Base-by-base conservation (phyloP, 2,888 invertebrate species). In the Abrostola triplasia region DNA sequence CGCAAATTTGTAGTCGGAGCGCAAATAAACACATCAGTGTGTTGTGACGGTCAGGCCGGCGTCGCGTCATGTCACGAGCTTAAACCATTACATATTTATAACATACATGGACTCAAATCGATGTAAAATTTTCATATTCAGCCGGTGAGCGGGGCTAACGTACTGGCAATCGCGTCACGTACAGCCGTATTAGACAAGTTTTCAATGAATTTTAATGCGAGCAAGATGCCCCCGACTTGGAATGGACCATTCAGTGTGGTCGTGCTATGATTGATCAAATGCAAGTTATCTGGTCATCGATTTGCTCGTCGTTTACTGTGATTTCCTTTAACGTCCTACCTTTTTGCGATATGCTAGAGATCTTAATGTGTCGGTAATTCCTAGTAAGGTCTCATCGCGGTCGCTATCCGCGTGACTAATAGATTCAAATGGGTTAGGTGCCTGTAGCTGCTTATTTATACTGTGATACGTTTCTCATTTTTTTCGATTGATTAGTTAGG, bases 151-250 rank as follows among this genome's bases (percentile, higher is more conserved):
- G 71, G 68, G 71, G 56, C 70, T 79, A 75, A 74, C 67, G 74
- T 70, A 76, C 76, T 75, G 71, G 77, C 81, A 84, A 84, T 81
- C 83, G 70, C 76, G 78, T 88, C 87, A 88, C 86, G 83, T 86
- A 78, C 72, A 74, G 72, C 86, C 85, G 83, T 88, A 88, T 88
- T 87, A 88, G 85, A 88, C 84, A 86, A 86, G 86, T 85, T 88
- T 87, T 86, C 87, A 87, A 88, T 90, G 87, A 89, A 90, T 91
- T 89, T 90, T 89, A 90, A 90, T 89, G 87, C 70, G 69, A 52
- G 47, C 66, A 67, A 72, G 76, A 73, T 64, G 69, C 72, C 50
- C 48, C 60, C 53, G 73, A 67, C 69, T 67, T 54, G 52, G 58
- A 57, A 67, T 61, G 54, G 44, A 9, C 51, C 61, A 62, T 64